Conservation (phyloP, 2,797 vertebrate genomes). For the Girardinus metallicus region DNA sequence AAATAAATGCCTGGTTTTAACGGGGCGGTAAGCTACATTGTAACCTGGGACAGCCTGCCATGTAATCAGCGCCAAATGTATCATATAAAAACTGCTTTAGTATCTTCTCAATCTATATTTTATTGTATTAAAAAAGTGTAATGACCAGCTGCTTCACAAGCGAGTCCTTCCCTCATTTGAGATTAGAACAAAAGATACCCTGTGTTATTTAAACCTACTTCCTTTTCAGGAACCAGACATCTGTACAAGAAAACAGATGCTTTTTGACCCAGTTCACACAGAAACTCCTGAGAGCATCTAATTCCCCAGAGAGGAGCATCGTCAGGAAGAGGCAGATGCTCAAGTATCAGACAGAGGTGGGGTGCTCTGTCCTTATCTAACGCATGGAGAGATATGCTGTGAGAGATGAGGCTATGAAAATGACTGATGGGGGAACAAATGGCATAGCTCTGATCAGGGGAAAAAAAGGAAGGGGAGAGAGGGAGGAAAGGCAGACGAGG, state of each 20-base stretch:
- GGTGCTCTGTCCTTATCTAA: conserved; percentile 60
- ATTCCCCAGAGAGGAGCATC: conserved; percentile 37
- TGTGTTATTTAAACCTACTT: conserved; percentile 8
- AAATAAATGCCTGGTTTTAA: not conserved
- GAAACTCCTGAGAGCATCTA: conserved; percentile 32
- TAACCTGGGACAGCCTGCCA: not conserved
- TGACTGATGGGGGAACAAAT: conserved; percentile 79
- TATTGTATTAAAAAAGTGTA: not conserved
- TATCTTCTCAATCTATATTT: not conserved
- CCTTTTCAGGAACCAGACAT: conserved; percentile 32
- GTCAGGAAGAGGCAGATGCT: conserved; percentile 58
- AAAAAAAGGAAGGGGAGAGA: conserved; percentile 32
- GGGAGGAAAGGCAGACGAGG: conserved; percentile 36
- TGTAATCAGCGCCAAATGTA: not conserved
- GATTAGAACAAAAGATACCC: conserved; percentile 7
- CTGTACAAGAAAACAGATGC: conserved; percentile 34
- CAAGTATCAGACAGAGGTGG: conserved; percentile 50
- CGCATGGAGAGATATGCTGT: conserved; percentile 30
- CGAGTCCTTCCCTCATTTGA: not conserved
- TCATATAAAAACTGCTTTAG: not conserved
- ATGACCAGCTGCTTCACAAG: not conserved
- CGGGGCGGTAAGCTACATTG: not conserved
- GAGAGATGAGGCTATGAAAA: conserved; percentile 71
- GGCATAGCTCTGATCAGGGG: conserved; percentile 64
- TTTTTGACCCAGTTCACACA: conserved; percentile 68